Evolutionary conservation across 2,888 invertebrate species (phyloP).

Genomic region (Platycnemis pennipes): DNA sequence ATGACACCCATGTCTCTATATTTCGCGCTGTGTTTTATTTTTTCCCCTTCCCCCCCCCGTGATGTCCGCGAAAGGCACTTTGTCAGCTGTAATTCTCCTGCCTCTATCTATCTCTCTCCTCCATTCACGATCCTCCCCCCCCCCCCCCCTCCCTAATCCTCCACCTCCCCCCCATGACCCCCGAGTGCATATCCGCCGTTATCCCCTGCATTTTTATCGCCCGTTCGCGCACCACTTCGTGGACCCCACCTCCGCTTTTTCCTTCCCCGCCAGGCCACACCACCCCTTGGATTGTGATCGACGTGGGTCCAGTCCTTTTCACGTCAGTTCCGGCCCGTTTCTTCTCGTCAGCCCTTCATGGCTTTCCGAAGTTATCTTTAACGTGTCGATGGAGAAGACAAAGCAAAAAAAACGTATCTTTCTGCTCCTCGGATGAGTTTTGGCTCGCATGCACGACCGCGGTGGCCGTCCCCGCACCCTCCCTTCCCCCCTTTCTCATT

Average conservation of each 20-base stretch:
- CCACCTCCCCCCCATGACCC: not conserved
- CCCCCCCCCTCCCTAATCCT: not conserved
- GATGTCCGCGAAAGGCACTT: constrained; percentile 61
- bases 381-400: not conserved
- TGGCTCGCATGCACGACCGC: not conserved
- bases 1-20: constrained; percentile 33
- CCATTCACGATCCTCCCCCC: not conserved
- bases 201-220: not conserved
- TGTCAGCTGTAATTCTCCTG: constrained; percentile 61
- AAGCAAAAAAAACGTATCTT: not conserved
- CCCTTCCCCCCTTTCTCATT: not conserved
- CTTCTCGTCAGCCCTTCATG: not conserved
- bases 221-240: no score
- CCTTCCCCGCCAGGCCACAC: no score
- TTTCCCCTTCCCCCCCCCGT: not conserved
- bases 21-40: constrained; percentile 40
- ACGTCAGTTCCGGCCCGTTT: not conserved
- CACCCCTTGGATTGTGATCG: not conserved
- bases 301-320: not conserved
- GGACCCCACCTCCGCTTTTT: not conserved
- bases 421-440: not conserved
- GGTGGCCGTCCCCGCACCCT: not conserved
- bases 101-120: constrained; percentile 20
- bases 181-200: not conserved
- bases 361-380: not conserved